phyloP scores from a whole-genome alignment of 2,113 vertebrate genomes.

The Fulmarus glacialis region DNA sequence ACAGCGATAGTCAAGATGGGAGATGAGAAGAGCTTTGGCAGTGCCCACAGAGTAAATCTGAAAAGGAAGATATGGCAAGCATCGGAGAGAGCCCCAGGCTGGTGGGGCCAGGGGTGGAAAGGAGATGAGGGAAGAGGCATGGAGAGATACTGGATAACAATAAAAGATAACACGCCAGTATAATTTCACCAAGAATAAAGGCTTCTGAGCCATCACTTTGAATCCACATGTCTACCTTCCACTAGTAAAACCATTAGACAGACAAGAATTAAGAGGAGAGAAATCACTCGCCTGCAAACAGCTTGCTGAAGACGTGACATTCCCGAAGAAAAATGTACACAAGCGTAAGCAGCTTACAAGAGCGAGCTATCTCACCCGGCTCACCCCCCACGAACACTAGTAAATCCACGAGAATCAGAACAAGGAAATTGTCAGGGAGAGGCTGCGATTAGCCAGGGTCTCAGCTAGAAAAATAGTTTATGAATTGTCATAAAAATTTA shows the following conservation, averaged over 20 bases:
- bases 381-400: slow-evolving; percentile 49
- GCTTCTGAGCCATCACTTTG: slow-evolving; percentile 2
- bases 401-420: slow-evolving; percentile 65
- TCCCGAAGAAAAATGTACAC: slow-evolving; percentile 63
- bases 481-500: slow-evolving; percentile 71
- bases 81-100: neutral
- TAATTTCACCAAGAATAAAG: neutral
- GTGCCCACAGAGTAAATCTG: neutral
- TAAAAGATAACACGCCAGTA: neutral
- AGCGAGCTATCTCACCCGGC: neutral
- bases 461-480: slow-evolving; percentile 44
- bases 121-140: neutral
- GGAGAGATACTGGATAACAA: neutral
- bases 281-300: slow-evolving; percentile 39
- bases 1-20: neutral
- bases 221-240: slow-evolving; percentile 21
- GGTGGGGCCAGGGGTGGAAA: neutral
- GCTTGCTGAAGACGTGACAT: slow-evolving; percentile 61
- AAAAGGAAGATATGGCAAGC: neutral
- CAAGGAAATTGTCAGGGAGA: slow-evolving; percentile 64
- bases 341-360: slow-evolving; percentile 62
- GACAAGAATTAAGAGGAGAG: slow-evolving; percentile 52
- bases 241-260: slow-evolving; percentile 41
- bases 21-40: neutral
- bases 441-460: slow-evolving; percentile 42